Percentiles rank a stretch among this genome's conserved stretches.
Conservation (phyloP, 2,888 invertebrate species). For the Cryptus viduatorius region DNA sequence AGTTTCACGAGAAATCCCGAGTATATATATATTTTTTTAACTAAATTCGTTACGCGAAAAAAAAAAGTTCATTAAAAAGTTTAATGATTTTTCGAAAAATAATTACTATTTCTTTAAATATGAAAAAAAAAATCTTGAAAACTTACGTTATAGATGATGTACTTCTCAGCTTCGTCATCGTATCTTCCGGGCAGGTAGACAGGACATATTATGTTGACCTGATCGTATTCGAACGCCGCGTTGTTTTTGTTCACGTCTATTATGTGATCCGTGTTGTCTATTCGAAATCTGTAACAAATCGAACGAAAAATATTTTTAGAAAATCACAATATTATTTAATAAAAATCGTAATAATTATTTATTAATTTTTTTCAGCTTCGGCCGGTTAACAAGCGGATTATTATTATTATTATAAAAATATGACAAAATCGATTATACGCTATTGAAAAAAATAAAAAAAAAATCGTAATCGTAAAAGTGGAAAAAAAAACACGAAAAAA, state of each 20-base stretch:
- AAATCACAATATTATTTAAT: too few species aligned
- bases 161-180: constrained; percentile 96
- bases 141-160: constrained; percentile 96
- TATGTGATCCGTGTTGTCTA: constrained; percentile 98
- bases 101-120: neutral
- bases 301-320: neutral
- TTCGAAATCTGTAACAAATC: constrained; percentile 91
- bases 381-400: too few species aligned
- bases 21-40: too few species aligned
- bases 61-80: neutral
- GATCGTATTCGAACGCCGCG: constrained; percentile 96
- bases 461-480: too few species aligned
- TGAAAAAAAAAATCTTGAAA: neutral
- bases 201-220: constrained; percentile 98
- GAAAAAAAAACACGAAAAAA: too few species aligned
- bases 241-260: constrained; percentile 98
- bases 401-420: too few species aligned
- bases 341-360: too few species aligned
- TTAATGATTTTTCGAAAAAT: neutral
- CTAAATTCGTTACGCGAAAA: neutral
- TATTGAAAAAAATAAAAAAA: too few species aligned
- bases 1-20: too few species aligned
- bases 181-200: constrained; percentile 94
- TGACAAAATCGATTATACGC: too few species aligned
- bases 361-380: too few species aligned